phyloP scores from a whole-genome alignment of 2,888 invertebrate species.

The Erebia epiphron region DNA sequence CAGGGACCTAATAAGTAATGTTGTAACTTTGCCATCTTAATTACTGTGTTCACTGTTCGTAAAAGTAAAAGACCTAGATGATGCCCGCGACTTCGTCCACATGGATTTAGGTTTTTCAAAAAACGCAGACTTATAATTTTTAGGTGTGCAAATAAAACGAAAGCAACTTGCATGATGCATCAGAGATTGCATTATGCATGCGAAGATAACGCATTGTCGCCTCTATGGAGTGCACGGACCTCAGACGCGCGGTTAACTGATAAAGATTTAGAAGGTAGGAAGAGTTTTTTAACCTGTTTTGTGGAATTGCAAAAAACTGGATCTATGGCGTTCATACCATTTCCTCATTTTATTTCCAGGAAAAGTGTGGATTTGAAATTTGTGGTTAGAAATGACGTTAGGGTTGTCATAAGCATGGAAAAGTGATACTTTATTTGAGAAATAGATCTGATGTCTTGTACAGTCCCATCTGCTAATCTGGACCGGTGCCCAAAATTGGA shows the following conservation, averaged over 20 bases:
- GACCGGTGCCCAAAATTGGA: too few species aligned
- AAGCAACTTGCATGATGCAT: too few species aligned
- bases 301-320: conserved; percentile 6
- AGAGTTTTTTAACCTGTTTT: conserved; percentile 19
- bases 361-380: conserved; percentile 31
- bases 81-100: too few species aligned
- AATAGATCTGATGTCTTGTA: too few species aligned
- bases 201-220: too few species aligned
- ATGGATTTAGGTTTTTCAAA: neutral
- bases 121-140: too few species aligned
- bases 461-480: too few species aligned
- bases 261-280: conserved; percentile 1
- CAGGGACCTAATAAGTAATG: neutral
- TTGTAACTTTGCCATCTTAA: neutral
- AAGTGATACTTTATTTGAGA: neutral
- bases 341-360: conserved; percentile 25
- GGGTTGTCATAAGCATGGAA: neutral
- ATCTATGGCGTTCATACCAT: neutral
- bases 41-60: neutral
- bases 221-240: neutral
- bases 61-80: neutral
- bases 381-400: conserved; percentile 11
- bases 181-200: too few species aligned
- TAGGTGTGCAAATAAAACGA: too few species aligned
- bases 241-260: neutral